Conservation (phyloP, 2,888 invertebrate genomes). For the Pterostichus niger region DNA sequence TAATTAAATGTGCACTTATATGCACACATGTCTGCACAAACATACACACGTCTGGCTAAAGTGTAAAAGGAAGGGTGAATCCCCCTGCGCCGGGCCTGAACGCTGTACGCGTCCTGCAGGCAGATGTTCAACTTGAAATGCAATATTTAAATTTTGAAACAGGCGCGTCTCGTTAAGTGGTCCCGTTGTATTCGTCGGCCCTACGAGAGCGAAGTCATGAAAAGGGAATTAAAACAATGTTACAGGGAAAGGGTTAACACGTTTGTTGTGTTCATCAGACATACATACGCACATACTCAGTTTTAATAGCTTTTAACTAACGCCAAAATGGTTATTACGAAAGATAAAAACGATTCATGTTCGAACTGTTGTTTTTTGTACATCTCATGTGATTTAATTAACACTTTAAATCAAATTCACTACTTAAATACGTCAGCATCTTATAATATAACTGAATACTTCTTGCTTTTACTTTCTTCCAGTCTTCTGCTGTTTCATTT, state of each 20-base stretch:
- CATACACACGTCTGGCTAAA: background rate
- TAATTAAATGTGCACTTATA: conserved; percentile 50
- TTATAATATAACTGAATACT: too few relatives aligned
- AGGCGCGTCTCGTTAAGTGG: conserved; percentile 47
- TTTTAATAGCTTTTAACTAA: conserved; percentile 10
- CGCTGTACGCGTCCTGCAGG: background rate
- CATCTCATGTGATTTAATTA: background rate
- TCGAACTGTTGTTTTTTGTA: background rate
- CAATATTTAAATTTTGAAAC: conserved; percentile 60
- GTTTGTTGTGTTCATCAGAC: conserved; percentile 28
- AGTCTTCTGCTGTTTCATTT: too few relatives aligned
- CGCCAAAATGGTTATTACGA: background rate
- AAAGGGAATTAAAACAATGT: conserved; percentile 58
- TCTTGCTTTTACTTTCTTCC: too few relatives aligned
- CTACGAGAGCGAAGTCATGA: conserved; percentile 42
- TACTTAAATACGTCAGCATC: too few relatives aligned
- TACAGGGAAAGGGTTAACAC: conserved; percentile 33
- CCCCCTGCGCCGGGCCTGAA: conserved; percentile 22
- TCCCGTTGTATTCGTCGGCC: conserved; percentile 24
- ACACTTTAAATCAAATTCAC: too few relatives aligned
- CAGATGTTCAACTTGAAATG: conserved; percentile 62
- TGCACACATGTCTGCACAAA: background rate
- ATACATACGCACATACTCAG: background rate
- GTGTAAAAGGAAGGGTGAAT: background rate
- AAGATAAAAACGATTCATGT: background rate